Evolutionary conservation across 2,888 invertebrate genomes (phyloP), one percentile per base, ranked within the genome.

Genomic region (Choreutis nemorana): DNA sequence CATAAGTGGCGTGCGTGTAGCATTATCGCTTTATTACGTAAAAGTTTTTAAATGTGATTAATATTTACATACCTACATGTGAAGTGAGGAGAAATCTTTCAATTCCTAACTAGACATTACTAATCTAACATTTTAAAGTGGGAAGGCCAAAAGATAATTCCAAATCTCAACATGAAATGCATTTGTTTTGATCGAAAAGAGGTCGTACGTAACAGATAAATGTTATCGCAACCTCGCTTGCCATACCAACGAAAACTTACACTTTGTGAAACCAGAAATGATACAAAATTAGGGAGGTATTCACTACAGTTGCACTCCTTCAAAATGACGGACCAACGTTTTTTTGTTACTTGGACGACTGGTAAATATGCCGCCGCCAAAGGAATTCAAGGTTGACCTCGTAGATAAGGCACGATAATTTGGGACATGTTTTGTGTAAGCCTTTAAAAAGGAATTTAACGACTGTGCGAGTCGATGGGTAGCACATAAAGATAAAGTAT

Each of bases 301-400:
- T 42, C 50, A 42, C 41, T 11, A 9, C 11, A n/a, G 11, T 27
- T 15, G 14, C 18, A 13, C 33, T 36, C 30, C 32, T 32, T 37
- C 36, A 35, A 31, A 36, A 33, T 33, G 34, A 39, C 36, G 36
- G 36, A 42, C 48, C 48, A 40, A 49, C 36, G 41, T 45, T 45
- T 26, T 64, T 65, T 72, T 51, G 60, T 55, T 49, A 41, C 51
- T 42, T 63, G 45, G 56, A 53, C 45, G 41, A 45, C 51, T 39
- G 39, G 62, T 67, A 70, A 72, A 70, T 59, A 73, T 61, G 59
- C 53, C 66, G 53, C 41, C 53, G 50, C 47, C 55, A 53, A 62
- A 57, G 60, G 57, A 62, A 55, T 59, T 56, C 73, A 77, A 78
- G 77, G 78, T 54, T 72, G 63, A 59, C 72, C 68, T 72, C 62